A percentile compares a stretch with the other conserved stretches of the same genome.
Evolutionary conservation across 2,888 invertebrate species (phyloP).

Genomic region (Rhogogaster chlorosoma): DNA sequence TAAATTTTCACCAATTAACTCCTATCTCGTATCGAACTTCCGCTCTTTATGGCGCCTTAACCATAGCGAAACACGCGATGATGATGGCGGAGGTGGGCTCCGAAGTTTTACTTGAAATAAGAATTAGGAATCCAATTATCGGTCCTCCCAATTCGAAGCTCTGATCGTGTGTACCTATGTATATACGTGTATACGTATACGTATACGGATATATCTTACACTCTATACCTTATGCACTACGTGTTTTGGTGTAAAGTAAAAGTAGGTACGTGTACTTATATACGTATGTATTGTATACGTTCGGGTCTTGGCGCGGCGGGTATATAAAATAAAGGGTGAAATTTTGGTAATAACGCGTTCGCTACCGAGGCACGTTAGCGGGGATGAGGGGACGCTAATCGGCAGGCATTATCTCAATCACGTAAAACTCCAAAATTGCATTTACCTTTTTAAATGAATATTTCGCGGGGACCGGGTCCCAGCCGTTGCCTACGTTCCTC

Average conservation of each 20-base stretch:
- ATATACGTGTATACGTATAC: not conserved
- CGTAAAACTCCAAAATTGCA: constrained; percentile 78
- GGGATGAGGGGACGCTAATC: constrained; percentile 70
- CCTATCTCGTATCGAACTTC: constrained; percentile 24
- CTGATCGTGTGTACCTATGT: not conserved
- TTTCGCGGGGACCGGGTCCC: constrained; percentile 69
- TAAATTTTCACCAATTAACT: constrained; percentile 45
- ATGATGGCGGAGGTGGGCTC: not conserved
- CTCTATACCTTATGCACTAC: not conserved
- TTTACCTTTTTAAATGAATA: constrained; percentile 78
- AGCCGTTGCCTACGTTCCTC: constrained; percentile 76
- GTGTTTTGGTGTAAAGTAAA: not conserved
- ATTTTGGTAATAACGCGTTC: constrained; percentile 75
- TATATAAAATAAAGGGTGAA: constrained; percentile 62
- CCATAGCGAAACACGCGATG: constrained; percentile 37
- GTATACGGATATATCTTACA: no score
- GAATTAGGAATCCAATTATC: constrained; percentile 32
- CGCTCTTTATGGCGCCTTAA: not conserved
- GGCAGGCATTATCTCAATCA: constrained; percentile 77
- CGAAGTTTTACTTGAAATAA: constrained; percentile 23
- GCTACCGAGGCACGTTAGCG: constrained; percentile 64
- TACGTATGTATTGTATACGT: not conserved
- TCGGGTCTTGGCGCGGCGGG: not conserved
- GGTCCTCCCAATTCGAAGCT: not conserved
- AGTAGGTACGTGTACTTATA: constrained; percentile 1